Evolutionary conservation across 1,140 invertebrate species (phyloP).

Genomic region (Aricia agestis): DNA sequence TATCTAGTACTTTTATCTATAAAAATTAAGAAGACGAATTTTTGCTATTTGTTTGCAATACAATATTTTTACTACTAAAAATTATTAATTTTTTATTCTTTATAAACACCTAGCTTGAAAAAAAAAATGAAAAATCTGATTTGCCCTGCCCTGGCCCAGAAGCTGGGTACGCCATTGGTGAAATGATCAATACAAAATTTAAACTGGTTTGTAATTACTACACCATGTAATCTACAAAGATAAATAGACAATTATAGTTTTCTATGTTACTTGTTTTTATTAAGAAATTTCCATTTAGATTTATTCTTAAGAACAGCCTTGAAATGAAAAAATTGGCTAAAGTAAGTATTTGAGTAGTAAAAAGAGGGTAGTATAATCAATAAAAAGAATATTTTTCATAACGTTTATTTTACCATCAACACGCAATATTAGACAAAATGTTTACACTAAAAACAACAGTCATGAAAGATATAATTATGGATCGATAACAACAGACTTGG

Average conservation of each 20-base stretch:
- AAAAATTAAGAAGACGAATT: no score
- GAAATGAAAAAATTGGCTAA: no score
- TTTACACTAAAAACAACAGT: conserved; percentile 45
- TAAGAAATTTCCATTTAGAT: background rate
- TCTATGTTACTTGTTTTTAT: background rate
- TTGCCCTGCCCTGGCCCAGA: no score
- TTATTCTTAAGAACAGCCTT: no score
- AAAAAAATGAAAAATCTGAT: no score
- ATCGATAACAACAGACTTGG: conserved; percentile 11
- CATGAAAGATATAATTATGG: conserved; percentile 25
- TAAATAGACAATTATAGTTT: background rate
- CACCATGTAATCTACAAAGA: background rate
- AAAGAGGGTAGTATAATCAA: background rate
- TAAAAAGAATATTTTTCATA: conserved; percentile 38
- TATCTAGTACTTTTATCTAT: no score
- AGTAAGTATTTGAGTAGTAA: no score
- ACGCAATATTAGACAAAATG: conserved; percentile 50
- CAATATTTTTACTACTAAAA: no score
- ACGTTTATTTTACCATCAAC: conserved; percentile 69
- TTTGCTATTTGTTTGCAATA: no score
- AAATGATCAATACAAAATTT: background rate
- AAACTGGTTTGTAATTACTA: background rate
- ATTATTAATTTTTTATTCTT: no score
- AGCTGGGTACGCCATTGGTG: no score
- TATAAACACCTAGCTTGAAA: no score